These are phyloP conservation scores for Mystacornis crossleyi DNA, from an alignment of 2,113 vertebrate genomes.

Conservation along the genomic window DNA sequence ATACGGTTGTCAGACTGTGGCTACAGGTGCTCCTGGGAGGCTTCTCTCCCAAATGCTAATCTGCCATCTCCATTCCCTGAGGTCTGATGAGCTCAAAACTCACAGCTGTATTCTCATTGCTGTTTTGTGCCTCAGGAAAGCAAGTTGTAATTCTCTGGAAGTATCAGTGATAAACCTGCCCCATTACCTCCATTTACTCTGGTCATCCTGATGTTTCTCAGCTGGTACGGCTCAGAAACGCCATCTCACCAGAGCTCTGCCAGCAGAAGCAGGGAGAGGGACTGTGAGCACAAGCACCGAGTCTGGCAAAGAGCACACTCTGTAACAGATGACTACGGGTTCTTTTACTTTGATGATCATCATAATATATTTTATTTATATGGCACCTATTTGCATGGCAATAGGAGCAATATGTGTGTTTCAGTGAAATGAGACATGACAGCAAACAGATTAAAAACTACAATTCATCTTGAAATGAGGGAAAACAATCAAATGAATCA, in stretches of 20 bases:
- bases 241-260: not conserved
- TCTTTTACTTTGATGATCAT: conserved; percentile 18
- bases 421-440: conserved; percentile 54
- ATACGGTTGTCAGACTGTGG: not conserved
- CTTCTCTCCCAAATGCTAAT: not conserved
- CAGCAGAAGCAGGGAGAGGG: not conserved
- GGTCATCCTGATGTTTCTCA: not conserved
- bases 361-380: conserved; percentile 55
- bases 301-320: not conserved
- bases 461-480: conserved; percentile 52
- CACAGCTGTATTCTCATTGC: not conserved
- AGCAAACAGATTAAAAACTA: conserved; percentile 55
- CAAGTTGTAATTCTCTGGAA: not conserved
- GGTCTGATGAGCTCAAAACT: not conserved
- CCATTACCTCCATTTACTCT: not conserved
- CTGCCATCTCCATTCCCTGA: not conserved
- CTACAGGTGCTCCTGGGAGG: not conserved
- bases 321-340: not conserved
- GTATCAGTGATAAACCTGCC: not conserved
- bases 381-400: conserved; percentile 42
- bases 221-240: fast-evolving
- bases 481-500: conserved; percentile 59
- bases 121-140: not conserved
- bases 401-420: conserved; percentile 47
- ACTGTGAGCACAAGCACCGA: not conserved